Evolutionary conservation across 2,113 vertebrate species (phyloP).

Genomic region (Saccopteryx bilineata): DNA sequence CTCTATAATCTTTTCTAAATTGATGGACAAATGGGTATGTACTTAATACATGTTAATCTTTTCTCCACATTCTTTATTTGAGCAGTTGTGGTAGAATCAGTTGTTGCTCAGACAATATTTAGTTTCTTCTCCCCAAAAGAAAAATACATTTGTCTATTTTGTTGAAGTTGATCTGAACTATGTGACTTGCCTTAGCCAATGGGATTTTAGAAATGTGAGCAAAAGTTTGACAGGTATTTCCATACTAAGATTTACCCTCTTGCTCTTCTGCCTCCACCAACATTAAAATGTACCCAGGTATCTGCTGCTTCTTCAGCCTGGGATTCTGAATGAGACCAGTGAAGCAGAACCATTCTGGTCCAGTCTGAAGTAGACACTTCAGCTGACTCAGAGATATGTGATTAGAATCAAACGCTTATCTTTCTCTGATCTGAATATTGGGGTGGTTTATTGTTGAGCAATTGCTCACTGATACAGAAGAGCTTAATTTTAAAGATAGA

Average conservation of each 20-base stretch:
- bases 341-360: background rate
- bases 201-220: background rate
- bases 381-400: background rate
- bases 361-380: background rate
- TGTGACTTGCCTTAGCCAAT: background rate
- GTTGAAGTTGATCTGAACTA: background rate
- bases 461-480: background rate
- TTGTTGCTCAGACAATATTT: constrained; percentile 36
- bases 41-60: background rate
- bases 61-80: constrained; percentile 6
- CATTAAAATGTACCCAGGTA: background rate
- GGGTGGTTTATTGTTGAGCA: background rate
- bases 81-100: background rate
- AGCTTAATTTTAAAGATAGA: constrained; percentile 7
- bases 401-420: background rate
- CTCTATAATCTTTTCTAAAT: constrained; percentile 36
- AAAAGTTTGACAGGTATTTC: background rate
- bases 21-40: background rate
- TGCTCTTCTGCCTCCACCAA: background rate
- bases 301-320: background rate
- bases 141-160: background rate
- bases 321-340: background rate
- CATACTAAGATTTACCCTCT: background rate
- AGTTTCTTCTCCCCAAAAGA: background rate
- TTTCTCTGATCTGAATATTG: constrained; percentile 33